Evolutionary conservation across 1,140 invertebrate genomes (phyloP).

Genomic region (Archivesica marissinica): DNA sequence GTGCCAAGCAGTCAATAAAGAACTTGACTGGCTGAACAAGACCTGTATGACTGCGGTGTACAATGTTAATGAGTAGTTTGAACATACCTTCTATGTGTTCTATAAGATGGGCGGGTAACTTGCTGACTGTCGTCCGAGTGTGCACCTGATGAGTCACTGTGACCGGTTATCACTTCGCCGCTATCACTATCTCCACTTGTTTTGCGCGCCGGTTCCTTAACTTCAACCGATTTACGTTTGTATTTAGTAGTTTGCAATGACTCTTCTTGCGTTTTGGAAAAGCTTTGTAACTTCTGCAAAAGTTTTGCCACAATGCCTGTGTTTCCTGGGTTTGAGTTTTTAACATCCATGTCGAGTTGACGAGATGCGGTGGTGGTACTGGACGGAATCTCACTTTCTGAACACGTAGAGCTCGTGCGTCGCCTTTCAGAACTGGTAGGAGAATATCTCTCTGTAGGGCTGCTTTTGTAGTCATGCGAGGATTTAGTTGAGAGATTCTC

Average conservation of each 20-base stretch:
- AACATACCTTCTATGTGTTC: slow-evolving; percentile 70
- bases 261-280: slow-evolving; percentile 68
- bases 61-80: no score
- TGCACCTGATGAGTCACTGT: slow-evolving; percentile 70
- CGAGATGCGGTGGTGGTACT: slow-evolving; percentile 18
- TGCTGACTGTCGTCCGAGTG: slow-evolving; percentile 72
- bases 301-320: slow-evolving; percentile 64
- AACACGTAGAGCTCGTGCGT: slow-evolving; percentile 65
- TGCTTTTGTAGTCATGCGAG: slow-evolving; percentile 58
- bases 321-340: slow-evolving; percentile 26
- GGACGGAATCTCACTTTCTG: slow-evolving; percentile 60
- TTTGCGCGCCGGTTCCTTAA: slow-evolving; percentile 51
- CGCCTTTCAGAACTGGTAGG: slow-evolving; percentile 41
- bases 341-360: slow-evolving; percentile 41
- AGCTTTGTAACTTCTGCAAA: slow-evolving; percentile 68
- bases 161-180: slow-evolving; percentile 6
- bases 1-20: no score
- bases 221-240: slow-evolving; percentile 63
- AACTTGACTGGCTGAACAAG: no score
- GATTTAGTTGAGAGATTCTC: slow-evolving; percentile 58
- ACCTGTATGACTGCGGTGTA: no score
- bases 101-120: slow-evolving; percentile 18
- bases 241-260: slow-evolving; percentile 59
- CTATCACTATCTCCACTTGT: slow-evolving; percentile 52
- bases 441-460: slow-evolving; percentile 53